Conservation (phyloP, 2,888 invertebrate species). For the Ceramica pisi region DNA sequence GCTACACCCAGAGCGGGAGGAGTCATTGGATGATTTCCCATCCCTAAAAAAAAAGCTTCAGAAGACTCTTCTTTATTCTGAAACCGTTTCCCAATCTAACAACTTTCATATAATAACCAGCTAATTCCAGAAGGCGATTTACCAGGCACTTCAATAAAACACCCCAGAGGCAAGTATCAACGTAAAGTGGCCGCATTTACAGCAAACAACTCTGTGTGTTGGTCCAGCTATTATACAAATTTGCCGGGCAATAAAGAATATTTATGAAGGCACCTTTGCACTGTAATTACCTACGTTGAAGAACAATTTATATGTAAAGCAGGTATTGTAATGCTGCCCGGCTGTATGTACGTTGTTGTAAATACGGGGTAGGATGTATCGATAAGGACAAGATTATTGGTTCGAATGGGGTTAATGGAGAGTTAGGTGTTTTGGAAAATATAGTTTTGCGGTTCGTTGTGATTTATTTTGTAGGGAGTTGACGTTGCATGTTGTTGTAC, state of each 20-base stretch:
- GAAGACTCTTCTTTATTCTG: not conserved
- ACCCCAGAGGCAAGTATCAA: slow-evolving; percentile 56
- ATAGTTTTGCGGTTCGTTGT: slow-evolving; percentile 5
- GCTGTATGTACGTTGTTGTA: slow-evolving; percentile 42
- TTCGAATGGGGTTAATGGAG: slow-evolving; percentile 19
- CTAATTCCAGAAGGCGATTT: slow-evolving; percentile 56
- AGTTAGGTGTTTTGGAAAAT: slow-evolving; percentile 44
- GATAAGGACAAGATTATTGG: slow-evolving; percentile 46
- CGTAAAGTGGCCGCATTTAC: slow-evolving; percentile 48
- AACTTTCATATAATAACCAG: slow-evolving; percentile 25
- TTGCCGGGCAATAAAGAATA: slow-evolving; percentile 82
- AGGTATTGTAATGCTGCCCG: slow-evolving; percentile 65
- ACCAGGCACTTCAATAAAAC: slow-evolving; percentile 51
- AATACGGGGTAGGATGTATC: slow-evolving; percentile 50
- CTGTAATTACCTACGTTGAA: slow-evolving; percentile 81
- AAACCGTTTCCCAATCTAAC: not conserved
- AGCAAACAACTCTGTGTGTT: slow-evolving; percentile 58
- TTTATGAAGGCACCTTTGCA: slow-evolving; percentile 81
- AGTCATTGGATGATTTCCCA: too few relatives aligned
- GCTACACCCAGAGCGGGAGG: too few relatives aligned
- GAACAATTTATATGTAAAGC: slow-evolving; percentile 84
- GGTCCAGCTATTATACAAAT: slow-evolving; percentile 78
- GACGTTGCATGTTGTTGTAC: not conserved
- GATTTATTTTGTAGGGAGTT: slow-evolving; percentile 21
- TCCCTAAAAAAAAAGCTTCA: too few relatives aligned